Evolutionary conservation across 2,888 invertebrate species (phyloP).

Genomic region (Drosophila pegasa): DNA sequence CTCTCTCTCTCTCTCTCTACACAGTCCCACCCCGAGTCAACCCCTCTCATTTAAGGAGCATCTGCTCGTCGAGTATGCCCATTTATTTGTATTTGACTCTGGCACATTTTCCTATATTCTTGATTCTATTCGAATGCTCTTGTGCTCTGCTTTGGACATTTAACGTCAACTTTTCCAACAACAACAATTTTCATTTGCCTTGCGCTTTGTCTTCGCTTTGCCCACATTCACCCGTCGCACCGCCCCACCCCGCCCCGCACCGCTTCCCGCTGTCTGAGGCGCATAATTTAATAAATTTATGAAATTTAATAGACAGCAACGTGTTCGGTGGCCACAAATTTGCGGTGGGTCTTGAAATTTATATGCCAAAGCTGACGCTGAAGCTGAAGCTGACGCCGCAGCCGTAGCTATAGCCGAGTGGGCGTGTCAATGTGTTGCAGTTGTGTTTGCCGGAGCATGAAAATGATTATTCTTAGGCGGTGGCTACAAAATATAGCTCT

Average conservation of each 20-base stretch:
- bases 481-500: slow-evolving; percentile 25
- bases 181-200: slow-evolving; percentile 41
- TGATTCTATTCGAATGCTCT: slow-evolving; percentile 41
- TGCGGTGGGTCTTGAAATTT: slow-evolving; percentile 72
- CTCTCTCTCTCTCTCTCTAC: too few relatives aligned
- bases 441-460: slow-evolving; percentile 45
- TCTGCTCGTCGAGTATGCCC: neutral
- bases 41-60: neutral
- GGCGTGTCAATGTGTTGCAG: slow-evolving; percentile 61
- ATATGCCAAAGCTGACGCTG: slow-evolving; percentile 50
- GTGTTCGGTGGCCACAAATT: slow-evolving; percentile 77
- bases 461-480: slow-evolving; percentile 52
- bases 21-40: too few relatives aligned
- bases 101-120: slow-evolving; percentile 12
- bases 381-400: slow-evolving; percentile 4
- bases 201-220: slow-evolving; percentile 42
- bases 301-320: slow-evolving; percentile 80
- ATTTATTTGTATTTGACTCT: neutral
- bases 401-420: slow-evolving; percentile 37
- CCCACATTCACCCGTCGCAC: slow-evolving; percentile 31
- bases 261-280: slow-evolving; percentile 23
- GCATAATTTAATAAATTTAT: slow-evolving; percentile 79
- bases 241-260: neutral
- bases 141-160: slow-evolving; percentile 44
- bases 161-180: slow-evolving; percentile 42